Conservation (phyloP, 1,140 invertebrate genomes). For the Drosophila willistoni region DNA sequence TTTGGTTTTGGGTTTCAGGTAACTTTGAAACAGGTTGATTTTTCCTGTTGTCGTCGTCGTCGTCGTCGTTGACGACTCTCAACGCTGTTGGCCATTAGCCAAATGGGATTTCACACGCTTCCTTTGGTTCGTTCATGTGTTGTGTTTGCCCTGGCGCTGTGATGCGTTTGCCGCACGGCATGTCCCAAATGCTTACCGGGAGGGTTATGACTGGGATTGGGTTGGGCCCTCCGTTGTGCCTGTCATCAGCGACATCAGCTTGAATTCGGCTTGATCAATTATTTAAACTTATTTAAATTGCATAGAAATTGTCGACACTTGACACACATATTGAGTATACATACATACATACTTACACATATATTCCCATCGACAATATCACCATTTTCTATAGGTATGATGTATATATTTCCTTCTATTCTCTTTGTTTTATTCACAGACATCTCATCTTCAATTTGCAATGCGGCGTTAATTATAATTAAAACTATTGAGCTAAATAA, state of each 20-base stretch:
- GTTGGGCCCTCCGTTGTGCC: conserved; percentile 19
- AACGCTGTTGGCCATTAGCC: conserved; percentile 72
- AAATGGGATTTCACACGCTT: conserved; percentile 80
- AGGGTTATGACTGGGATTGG: not conserved
- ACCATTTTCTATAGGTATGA: not conserved
- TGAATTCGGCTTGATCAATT: conserved; percentile 60
- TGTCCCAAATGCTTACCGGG: conserved; percentile 41
- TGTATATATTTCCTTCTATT: not conserved
- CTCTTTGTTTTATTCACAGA: conserved; percentile 11
- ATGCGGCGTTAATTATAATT: conserved; percentile 75
- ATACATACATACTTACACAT: not conserved
- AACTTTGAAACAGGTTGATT: conserved; percentile 72
- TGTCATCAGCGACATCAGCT: conserved; percentile 44
- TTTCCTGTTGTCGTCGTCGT: conserved; percentile 45
- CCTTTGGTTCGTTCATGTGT: conserved; percentile 41
- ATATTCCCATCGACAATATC: not conserved
- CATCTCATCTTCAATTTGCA: conserved; percentile 58
- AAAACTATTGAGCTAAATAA: conserved; percentile 74
- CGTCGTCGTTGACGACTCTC: conserved; percentile 16
- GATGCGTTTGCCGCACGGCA: conserved; percentile 54
- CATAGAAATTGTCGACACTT: conserved; percentile 19
- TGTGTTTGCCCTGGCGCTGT: conserved; percentile 5
- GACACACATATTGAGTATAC: conserved; percentile 5
- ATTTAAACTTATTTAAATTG: conserved; percentile 56
- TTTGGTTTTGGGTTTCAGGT: conserved; percentile 1